Percentiles rank a stretch among this genome's conserved stretches.
phyloP scores from a whole-genome alignment of 2,888 invertebrate genomes.

The Pandemis heparana region DNA sequence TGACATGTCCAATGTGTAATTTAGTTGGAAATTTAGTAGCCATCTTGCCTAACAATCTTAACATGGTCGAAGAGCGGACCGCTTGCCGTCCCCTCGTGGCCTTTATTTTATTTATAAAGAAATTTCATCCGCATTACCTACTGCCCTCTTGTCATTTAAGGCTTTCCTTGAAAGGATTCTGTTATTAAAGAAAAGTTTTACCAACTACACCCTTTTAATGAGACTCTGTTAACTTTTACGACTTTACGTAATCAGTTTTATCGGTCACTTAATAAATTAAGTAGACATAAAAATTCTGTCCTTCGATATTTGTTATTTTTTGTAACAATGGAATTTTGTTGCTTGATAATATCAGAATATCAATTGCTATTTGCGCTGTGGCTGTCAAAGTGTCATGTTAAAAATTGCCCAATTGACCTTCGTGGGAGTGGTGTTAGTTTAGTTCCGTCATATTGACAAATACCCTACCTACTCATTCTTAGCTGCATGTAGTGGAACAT shows the following conservation, averaged over 20 bases:
- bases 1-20: conserved; percentile 61
- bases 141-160: conserved; percentile 22
- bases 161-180: conserved; percentile 24
- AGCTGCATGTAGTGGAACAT: conserved; percentile 24
- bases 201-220: conserved; percentile 14
- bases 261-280: conserved; percentile 1
- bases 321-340: conserved; percentile 7
- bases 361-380: conserved; percentile 11
- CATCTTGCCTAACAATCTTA: conserved; percentile 46
- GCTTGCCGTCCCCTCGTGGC: conserved; percentile 31
- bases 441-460: conserved; percentile 32
- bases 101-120: conserved; percentile 28
- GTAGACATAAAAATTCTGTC: neutral
- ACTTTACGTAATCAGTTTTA: conserved; percentile 3
- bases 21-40: conserved; percentile 57
- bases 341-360: conserved; percentile 16
- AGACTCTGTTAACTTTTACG: conserved; percentile 11
- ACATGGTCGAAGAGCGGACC: conserved; percentile 23
- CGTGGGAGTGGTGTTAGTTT: neutral
- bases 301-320: conserved; percentile 1
- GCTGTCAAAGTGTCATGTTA: conserved; percentile 20
- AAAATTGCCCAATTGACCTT: conserved; percentile 22
- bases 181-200: conserved; percentile 23
- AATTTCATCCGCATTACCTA: conserved; percentile 20
- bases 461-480: conserved; percentile 15